Evolutionary conservation across 1,140 invertebrate genomes (phyloP).

Genomic region (Pinna nobilis): DNA sequence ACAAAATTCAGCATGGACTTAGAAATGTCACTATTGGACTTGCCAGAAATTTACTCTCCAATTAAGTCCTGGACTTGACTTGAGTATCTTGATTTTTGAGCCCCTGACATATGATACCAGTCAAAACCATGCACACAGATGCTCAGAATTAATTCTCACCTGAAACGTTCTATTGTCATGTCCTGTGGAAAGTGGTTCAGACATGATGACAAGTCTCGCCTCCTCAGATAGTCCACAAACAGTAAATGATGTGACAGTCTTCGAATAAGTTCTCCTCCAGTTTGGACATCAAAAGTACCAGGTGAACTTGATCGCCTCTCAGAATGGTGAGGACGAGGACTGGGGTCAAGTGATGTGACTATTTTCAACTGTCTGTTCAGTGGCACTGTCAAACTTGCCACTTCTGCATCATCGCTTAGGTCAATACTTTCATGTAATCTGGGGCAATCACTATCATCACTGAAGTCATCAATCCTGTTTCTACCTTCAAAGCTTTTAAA

Average conservation of each 20-base stretch:
- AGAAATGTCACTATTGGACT: no score
- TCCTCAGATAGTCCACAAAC: conserved; percentile 68
- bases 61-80: no score
- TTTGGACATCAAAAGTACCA: conserved; percentile 32
- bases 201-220: conserved; percentile 58
- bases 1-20: no score
- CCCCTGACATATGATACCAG: no score
- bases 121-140: neutral
- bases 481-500: conserved; percentile 52
- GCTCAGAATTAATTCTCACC: conserved; percentile 41
- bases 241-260: conserved; percentile 45
- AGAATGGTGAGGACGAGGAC: conserved; percentile 35
- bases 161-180: conserved; percentile 68
- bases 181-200: conserved; percentile 65
- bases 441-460: conserved; percentile 60
- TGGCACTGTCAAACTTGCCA: conserved; percentile 50
- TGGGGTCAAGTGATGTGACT: conserved; percentile 60
- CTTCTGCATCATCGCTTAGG: conserved; percentile 58
- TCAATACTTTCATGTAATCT: conserved; percentile 51
- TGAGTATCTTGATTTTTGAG: no score
- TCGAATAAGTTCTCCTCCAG: conserved; percentile 29
- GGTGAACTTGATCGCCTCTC: conserved; percentile 43
- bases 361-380: conserved; percentile 63
- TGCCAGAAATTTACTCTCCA: no score
- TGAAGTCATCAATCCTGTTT: conserved; percentile 60